Evolutionary conservation across 2,113 vertebrate species (phyloP).

Genomic region (Corynorhinus townsendii): DNA sequence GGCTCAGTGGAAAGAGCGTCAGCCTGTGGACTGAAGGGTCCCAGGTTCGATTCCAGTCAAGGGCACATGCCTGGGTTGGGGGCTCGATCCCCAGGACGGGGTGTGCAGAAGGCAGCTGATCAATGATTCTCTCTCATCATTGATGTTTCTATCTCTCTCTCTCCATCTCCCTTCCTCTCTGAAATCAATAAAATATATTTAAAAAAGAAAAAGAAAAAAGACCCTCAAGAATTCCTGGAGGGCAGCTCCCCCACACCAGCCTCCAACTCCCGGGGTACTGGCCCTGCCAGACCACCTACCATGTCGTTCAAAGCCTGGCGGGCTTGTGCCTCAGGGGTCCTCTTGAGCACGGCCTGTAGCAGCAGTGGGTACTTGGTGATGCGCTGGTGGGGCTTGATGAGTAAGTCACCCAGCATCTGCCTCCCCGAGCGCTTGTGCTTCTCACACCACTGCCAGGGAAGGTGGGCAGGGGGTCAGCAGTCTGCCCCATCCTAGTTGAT

Average conservation of each 20-base stretch:
- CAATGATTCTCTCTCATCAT: too few species aligned
- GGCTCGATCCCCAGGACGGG: too few species aligned
- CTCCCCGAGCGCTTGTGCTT: constrained; percentile 85
- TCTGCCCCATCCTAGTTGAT: not conserved
- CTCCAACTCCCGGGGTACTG: not conserved
- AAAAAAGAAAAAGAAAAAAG: not conserved
- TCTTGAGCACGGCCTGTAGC: constrained; percentile 87
- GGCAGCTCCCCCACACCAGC: not conserved
- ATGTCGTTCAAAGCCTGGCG: constrained; percentile 80
- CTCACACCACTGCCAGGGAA: constrained; percentile 86
- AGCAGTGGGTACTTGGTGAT: constrained; percentile 91
- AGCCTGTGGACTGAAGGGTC: too few species aligned
- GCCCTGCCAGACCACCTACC: constrained; percentile 73
- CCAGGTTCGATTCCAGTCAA: too few species aligned
- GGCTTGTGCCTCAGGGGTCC: constrained; percentile 76
- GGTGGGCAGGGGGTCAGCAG: not conserved
- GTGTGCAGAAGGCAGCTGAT: too few species aligned
- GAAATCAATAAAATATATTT: too few species aligned
- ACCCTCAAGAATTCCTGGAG: not conserved
- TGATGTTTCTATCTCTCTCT: too few species aligned
- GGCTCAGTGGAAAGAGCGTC: too few species aligned
- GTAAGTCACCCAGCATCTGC: constrained; percentile 86
- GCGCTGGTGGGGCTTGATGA: constrained; percentile 90
- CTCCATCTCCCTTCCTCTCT: too few species aligned
- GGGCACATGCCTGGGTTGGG: too few species aligned